These are phyloP conservation scores for Platycercus adscitus DNA, from an alignment of 2,113 vertebrate species.

Conservation along the genomic window DNA sequence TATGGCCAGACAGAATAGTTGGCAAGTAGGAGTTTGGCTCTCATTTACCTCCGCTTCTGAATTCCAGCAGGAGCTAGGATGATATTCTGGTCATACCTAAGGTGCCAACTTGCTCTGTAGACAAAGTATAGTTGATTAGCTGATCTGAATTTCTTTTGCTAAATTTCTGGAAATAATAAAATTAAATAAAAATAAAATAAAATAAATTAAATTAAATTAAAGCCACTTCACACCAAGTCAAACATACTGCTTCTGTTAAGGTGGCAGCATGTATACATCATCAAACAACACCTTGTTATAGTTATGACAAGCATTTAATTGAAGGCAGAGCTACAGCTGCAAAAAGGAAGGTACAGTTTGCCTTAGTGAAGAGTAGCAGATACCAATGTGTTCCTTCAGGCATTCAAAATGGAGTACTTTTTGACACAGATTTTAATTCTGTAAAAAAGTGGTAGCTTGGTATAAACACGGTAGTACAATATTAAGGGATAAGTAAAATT, in stretches of 20 bases:
- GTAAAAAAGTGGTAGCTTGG: not conserved
- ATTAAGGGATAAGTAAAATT: not conserved
- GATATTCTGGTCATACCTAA: not conserved
- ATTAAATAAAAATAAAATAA: not conserved
- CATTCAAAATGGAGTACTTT: not conserved
- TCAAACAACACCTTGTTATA: not conserved
- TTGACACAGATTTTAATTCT: not conserved
- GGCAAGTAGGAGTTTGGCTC: not conserved
- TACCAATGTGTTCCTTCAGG: not conserved
- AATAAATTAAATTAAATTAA: not conserved
- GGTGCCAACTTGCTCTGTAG: not conserved
- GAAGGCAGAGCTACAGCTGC: not conserved
- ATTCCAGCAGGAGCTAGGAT: not conserved
- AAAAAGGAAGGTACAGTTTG: not conserved
- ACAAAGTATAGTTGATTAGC: not conserved
- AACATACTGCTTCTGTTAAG: not conserved
- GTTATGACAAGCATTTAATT: not conserved
- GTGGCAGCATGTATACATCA: not conserved
- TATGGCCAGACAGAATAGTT: not conserved
- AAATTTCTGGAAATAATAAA: not conserved
- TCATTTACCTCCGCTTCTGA: not conserved
- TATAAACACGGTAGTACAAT: not conserved
- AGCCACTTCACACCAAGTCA: not conserved
- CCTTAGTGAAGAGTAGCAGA: not conserved
- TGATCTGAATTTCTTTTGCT: not conserved